Evolutionary conservation across 2,888 invertebrate species (phyloP).

Genomic region (Cryptus viduatorius): DNA sequence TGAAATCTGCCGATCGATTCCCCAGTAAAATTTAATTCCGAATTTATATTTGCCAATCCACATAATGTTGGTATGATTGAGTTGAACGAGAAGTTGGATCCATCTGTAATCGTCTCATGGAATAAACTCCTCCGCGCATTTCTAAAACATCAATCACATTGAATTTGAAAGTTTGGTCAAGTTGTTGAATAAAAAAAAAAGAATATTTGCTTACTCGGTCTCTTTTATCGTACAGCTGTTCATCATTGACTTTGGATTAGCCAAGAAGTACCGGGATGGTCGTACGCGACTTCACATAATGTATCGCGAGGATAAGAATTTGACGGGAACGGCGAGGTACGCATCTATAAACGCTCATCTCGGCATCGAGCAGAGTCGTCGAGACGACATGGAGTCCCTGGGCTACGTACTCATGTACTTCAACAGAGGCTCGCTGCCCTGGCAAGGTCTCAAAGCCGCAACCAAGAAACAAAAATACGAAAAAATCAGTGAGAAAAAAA

Average conservation of each 20-base stretch:
- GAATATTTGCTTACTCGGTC: neutral
- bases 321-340: slow-evolving; percentile 96
- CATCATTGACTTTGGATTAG: slow-evolving; percentile 99
- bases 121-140: too few species aligned
- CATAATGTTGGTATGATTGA: too few species aligned
- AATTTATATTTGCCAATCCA: too few species aligned
- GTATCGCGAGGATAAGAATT: slow-evolving; percentile 98
- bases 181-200: too few species aligned
- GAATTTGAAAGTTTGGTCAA: too few species aligned
- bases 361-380: slow-evolving; percentile 98
- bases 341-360: slow-evolving; percentile 99
- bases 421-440: slow-evolving; percentile 96
- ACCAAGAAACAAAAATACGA: slow-evolving; percentile 99
- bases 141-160: too few species aligned
- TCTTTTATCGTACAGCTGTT: slow-evolving; percentile 88
- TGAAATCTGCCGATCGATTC: too few species aligned
- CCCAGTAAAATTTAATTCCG: too few species aligned
- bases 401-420: slow-evolving; percentile 99
- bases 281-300: slow-evolving; percentile 96
- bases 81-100: too few species aligned
- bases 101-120: too few species aligned
- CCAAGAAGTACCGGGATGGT: slow-evolving; percentile 98
- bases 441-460: slow-evolving; percentile 99
- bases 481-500: slow-evolving; percentile 99
- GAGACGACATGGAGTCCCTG: slow-evolving; percentile 99